These are phyloP conservation scores for Zoanthus solanderi DNA, from an alignment of 92 coral and sea anemone genomes.

Conservation along the genomic window DNA sequence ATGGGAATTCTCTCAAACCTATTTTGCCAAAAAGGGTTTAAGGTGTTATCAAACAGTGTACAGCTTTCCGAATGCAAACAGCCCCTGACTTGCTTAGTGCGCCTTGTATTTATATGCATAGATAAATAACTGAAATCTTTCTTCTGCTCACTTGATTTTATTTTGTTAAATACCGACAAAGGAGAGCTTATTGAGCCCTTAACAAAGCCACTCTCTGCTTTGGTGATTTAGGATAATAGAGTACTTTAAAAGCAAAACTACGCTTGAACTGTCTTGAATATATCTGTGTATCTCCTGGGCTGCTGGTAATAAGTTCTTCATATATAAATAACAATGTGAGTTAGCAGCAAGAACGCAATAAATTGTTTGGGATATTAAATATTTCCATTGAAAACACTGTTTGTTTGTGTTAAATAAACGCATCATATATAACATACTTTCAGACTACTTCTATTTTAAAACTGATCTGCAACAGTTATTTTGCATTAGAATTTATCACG, in stretches of 20 bases:
- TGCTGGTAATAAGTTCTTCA: neutral
- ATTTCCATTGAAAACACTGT: neutral
- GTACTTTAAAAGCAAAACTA: neutral
- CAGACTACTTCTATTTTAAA: neutral
- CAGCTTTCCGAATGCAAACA: neutral
- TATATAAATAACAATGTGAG: neutral
- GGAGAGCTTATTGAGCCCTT: neutral
- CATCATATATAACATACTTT: neutral
- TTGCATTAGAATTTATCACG: neutral
- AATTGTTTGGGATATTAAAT: neutral
- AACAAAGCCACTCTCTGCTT: neutral
- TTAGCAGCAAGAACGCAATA: neutral
- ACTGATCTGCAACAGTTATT: no score
- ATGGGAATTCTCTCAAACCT: neutral
- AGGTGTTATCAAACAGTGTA: neutral
- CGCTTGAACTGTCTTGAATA: neutral
- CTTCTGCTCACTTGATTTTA: constrained; percentile 8
- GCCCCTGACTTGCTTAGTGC: neutral
- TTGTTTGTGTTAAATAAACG: neutral
- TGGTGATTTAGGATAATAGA: constrained; percentile 6
- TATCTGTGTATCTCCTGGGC: constrained; percentile 3
- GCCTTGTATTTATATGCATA: neutral
- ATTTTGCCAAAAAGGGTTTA: neutral
- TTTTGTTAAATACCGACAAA: neutral
- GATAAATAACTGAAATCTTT: constrained; percentile 11